Conservation (phyloP, 2,888 invertebrate species). For the Platycheirus rosarum region DNA sequence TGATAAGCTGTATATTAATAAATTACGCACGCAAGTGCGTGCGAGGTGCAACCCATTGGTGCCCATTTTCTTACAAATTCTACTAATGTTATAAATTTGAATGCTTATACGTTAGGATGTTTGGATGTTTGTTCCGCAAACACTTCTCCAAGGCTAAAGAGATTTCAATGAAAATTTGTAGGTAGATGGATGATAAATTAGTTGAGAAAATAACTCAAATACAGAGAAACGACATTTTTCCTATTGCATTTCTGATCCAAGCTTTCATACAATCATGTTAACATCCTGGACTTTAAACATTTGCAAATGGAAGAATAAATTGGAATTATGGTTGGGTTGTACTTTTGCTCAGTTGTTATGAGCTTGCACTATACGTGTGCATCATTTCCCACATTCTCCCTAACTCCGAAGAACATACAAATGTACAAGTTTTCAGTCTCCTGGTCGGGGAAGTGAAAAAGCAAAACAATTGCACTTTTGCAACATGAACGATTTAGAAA, state of each 20-base stretch:
- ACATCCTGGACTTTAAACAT: slow-evolving; percentile 7
- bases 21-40: too few relatives aligned
- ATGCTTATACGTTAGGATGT: too few relatives aligned
- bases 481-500: slow-evolving; percentile 54
- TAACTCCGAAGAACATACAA: slow-evolving; percentile 12
- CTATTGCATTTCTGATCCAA: too few relatives aligned
- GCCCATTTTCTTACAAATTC: too few relatives aligned
- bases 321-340: slow-evolving; percentile 41
- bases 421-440: slow-evolving; percentile 24
- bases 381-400: neutral
- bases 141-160: too few relatives aligned
- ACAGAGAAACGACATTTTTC: neutral
- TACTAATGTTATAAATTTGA: too few relatives aligned
- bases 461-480: slow-evolving; percentile 67
- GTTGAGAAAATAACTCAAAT: too few relatives aligned
- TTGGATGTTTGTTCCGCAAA: too few relatives aligned
- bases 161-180: too few relatives aligned
- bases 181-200: too few relatives aligned
- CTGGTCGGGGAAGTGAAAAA: slow-evolving; percentile 60
- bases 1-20: too few relatives aligned
- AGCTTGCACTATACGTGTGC: slow-evolving; percentile 23
- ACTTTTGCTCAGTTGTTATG: slow-evolving; percentile 45
- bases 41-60: too few relatives aligned
- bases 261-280: slow-evolving; percentile 13
- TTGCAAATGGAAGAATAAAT: slow-evolving; percentile 34